Conservation (phyloP, 2,113 vertebrate species). For the Chloebia gouldiae region DNA sequence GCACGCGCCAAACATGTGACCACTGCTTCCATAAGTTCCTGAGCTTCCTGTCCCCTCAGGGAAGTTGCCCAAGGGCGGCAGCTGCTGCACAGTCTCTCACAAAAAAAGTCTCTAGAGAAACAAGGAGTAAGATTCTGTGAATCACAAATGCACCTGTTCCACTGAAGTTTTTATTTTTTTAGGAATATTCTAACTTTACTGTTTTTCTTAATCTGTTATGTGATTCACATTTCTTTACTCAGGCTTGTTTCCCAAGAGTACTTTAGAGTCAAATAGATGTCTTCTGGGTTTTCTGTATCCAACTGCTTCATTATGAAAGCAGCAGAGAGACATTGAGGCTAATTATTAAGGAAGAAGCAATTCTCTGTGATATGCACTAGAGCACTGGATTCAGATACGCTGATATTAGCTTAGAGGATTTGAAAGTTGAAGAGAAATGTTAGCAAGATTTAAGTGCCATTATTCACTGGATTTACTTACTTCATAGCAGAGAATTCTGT, state of each 20-base stretch:
- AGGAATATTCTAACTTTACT: not conserved
- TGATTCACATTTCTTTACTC: not conserved
- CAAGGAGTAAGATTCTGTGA: not conserved
- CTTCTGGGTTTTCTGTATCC: not conserved
- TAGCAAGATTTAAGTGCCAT: not conserved
- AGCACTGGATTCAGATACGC: not conserved
- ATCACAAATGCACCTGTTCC: not conserved
- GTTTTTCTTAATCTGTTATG: not conserved
- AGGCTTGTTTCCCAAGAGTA: not conserved
- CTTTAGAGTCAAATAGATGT: not conserved
- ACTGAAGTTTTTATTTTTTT: not conserved
- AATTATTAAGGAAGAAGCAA: not conserved
- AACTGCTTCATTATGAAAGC: not conserved
- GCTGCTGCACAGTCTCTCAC: not conserved
- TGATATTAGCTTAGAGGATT: not conserved
- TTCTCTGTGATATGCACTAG: not conserved
- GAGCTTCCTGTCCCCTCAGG: not conserved
- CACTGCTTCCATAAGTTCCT: not conserved
- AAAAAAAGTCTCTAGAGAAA: not conserved
- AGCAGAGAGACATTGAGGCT: not conserved
- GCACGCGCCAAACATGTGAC: not conserved
- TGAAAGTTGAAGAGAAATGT: not conserved
- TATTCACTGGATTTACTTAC: not conserved
- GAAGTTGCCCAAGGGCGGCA: not conserved
- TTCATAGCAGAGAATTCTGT: not conserved